Base-by-base conservation (phyloP, 2,113 vertebrate species). In the Callocephalon fimbriatum region DNA sequence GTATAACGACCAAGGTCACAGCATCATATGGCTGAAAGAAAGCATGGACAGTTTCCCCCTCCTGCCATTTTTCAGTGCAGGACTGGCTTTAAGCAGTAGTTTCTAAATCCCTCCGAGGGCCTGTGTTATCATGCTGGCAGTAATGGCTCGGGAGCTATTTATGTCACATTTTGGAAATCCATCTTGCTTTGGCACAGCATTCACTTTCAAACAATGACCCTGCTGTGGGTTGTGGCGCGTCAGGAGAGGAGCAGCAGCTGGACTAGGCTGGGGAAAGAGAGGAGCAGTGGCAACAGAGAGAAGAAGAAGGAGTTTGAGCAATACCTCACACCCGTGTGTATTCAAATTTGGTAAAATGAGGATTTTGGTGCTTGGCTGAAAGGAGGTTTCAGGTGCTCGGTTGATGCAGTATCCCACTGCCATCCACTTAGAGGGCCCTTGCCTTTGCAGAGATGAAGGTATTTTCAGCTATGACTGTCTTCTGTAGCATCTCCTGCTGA, bases 131-230 rank as follows among this genome's bases (percentile, higher is more conserved):
- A 23, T 17, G 61, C 78, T 95, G 90, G 88, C 73, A 71, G 40
- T 54, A 68, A 84, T 86, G 67, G 82, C 72, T 96, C 54, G 19
- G 70, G 61, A 92, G 84, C 86, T 93, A 67, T 91, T 96, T 88
- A 67, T 80, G 63, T 51, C 84, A 45, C 31, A 4, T 71, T 87
- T 94, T 70, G 73, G 77, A 77, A 94, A 87, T 72, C 65, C 47
- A 38, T 85, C 83, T 80, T 86, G 25, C 79, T 91, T 89, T 4
- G 7, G 76, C 54, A 77, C 76, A 67, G 79, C 42, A 26, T 67
- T 94, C 2, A 2, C 18, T 83, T 59, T 79, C 40, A n/a, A 82
- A 75, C 25, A 38, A 54, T 58, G 95, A 62, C 68, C 76, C 63
- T 70, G 27, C 76, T 79, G 71, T 29, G 53, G 37, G 54, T 65